Evolutionary conservation across 2,888 invertebrate species (phyloP), one percentile per base, ranked within the genome.

Genomic region (Copidosoma aretas): DNA sequence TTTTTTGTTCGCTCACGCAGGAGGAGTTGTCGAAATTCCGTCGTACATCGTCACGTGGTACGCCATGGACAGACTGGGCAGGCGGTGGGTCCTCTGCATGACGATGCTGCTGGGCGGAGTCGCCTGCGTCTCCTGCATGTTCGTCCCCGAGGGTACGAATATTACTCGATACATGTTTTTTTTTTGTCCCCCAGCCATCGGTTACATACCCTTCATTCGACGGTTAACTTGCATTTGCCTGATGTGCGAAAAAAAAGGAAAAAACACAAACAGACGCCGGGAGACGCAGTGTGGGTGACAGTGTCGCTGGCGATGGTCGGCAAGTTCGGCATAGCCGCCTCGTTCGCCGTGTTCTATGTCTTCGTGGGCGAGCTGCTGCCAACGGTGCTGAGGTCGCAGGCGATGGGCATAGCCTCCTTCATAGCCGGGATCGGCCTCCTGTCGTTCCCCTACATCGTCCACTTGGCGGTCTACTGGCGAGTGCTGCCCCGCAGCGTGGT

Each of bases 281-380:
- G 79, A 89, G 89, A 87, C 1, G 86, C 86, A 78, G 88, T 89
- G 0, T 89, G 89, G 89, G 84, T 89, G 56, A 88, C 88, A 15
- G 89, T 90, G 0, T 84, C 85, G 0, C 80, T 91, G 63, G 90
- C 90, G 10, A 90, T 90, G 88, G 80, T 90, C 63, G 90, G 90
- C 0, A 87, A 90, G 72, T 86, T 90, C 58, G 89, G 89, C 46
- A 88, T 89, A n/a, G 89, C 90, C 3, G 88, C 89, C 0, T 88
- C 90, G 0, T 91, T 90, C 76, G 88, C 89, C 0, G 89, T 90
- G 0, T 90, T 91, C 81, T 91, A 91, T 81, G 89, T 91, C 1
- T 87, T 89, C 76, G 89, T 90, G 1, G 90, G 90, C 0, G 91
- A 91, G 77, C 80, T 91, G 4, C 84, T 90, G 72, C 91, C 90